phyloP scores from a whole-genome alignment of 2,113 vertebrate species.

The Dromas ardeola region DNA sequence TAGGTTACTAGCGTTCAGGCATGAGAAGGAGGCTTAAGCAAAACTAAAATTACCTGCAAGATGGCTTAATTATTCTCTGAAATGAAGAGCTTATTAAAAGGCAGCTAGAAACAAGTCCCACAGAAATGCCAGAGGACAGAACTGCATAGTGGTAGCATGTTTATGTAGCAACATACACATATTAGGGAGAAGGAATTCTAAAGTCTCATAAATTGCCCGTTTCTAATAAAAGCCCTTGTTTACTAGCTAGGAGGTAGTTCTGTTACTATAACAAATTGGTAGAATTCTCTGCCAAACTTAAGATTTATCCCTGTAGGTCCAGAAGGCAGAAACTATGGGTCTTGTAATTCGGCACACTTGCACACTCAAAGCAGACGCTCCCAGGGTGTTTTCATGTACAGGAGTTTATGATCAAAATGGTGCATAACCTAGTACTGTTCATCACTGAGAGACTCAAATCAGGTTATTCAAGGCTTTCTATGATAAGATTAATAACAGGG shows the following conservation, averaged over 20 bases:
- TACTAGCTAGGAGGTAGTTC: neutral
- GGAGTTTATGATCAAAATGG: slow-evolving; percentile 47
- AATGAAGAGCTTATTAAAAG: neutral
- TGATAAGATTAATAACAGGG: slow-evolving; percentile 45
- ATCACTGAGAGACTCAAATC: neutral
- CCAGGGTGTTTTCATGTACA: neutral
- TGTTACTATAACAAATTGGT: neutral
- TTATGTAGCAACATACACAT: neutral
- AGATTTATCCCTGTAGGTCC: neutral
- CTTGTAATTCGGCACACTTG: neutral
- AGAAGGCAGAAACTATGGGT: neutral
- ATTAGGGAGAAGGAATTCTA: neutral
- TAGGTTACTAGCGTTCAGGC: neutral
- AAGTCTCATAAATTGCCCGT: neutral
- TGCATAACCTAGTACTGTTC: neutral
- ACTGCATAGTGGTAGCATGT: neutral
- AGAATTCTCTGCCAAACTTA: neutral
- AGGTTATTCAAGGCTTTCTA: slow-evolving; percentile 38
- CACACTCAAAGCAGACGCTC: neutral
- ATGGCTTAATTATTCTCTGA: neutral
- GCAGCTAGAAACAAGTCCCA: neutral
- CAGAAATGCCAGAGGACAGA: neutral
- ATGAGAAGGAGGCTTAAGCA: neutral
- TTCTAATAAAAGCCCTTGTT: neutral
- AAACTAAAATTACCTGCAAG: neutral